phyloP scores from a whole-genome alignment of 2,888 invertebrate species.

The Allolobophora icterica region DNA sequence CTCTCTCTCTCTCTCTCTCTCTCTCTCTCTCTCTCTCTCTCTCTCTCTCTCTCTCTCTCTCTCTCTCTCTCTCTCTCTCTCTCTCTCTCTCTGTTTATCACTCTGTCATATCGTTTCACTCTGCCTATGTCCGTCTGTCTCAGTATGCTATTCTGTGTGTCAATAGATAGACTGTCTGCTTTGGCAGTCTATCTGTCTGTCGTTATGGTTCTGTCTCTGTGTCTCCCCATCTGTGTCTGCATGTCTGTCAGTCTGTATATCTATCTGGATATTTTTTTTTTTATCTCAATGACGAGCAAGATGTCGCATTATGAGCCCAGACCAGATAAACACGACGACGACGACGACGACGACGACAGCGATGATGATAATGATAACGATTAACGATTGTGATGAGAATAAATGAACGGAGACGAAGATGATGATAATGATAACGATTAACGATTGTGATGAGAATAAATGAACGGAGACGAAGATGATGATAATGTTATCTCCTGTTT shows the following conservation, averaged over 20 bases:
- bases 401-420: not conserved
- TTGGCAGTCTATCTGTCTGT: not conserved
- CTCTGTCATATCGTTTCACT: too few species aligned
- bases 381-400: not conserved
- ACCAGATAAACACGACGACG: not conserved
- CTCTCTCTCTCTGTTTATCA: too few species aligned
- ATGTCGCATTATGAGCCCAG: not conserved
- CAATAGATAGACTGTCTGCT: not conserved
- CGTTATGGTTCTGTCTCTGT: not conserved
- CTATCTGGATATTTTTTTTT: not conserved
- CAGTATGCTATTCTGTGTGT: too few species aligned
- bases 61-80: not conserved
- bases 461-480: not conserved
- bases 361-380: not conserved
- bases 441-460: not conserved
- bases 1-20: not conserved
- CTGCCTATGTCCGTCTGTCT: too few species aligned
- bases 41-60: not conserved
- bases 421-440: not conserved
- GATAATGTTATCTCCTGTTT: not conserved
- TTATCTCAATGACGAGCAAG: not conserved
- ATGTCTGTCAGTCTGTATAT: not conserved
- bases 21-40: not conserved
- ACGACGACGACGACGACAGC: too few species aligned
- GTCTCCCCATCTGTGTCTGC: not conserved